phyloP scores from a whole-genome alignment of 1,140 invertebrate genomes.

The Tetragonula clypearis region DNA sequence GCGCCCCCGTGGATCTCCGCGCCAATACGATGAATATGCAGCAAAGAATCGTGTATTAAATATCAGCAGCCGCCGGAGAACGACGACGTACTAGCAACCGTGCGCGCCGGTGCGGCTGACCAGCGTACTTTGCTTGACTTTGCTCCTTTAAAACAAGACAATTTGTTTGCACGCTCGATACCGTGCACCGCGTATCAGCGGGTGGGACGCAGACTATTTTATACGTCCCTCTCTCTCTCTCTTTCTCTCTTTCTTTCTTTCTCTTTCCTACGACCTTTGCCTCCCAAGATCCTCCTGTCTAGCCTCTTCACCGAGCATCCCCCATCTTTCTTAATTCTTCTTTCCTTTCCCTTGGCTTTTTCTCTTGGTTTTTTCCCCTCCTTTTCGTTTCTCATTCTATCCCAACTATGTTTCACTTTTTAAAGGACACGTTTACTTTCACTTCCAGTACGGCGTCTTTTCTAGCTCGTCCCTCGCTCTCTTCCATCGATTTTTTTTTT shows the following conservation, averaged over 20 bases:
- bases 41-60: slow-evolving; percentile 69
- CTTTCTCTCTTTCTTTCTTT: no score
- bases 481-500: background rate
- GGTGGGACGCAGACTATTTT: slow-evolving; percentile 61
- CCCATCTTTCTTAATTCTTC: background rate
- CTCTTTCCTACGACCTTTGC: background rate
- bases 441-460: background rate
- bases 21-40: slow-evolving; percentile 69
- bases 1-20: slow-evolving; percentile 65
- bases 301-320: background rate
- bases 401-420: slow-evolving; percentile 19
- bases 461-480: background rate
- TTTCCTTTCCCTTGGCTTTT: background rate
- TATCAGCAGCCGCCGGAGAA: slow-evolving; percentile 61
- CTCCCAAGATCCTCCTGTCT: background rate
- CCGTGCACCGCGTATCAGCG: slow-evolving; percentile 56
- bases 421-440: slow-evolving; percentile 8
- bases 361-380: background rate
- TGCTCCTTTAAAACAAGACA: slow-evolving; percentile 69
- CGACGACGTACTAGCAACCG: slow-evolving; percentile 56
- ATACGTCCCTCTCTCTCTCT: slow-evolving; percentile 1
- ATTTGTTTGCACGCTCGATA: slow-evolving; percentile 69
- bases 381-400: background rate
- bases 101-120: slow-evolving; percentile 33
- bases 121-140: slow-evolving; percentile 30